Evolutionary conservation across 2,888 invertebrate species (phyloP), one percentile per base, ranked within the genome.

Genomic region (Drosophila atroscutellata): DNA sequence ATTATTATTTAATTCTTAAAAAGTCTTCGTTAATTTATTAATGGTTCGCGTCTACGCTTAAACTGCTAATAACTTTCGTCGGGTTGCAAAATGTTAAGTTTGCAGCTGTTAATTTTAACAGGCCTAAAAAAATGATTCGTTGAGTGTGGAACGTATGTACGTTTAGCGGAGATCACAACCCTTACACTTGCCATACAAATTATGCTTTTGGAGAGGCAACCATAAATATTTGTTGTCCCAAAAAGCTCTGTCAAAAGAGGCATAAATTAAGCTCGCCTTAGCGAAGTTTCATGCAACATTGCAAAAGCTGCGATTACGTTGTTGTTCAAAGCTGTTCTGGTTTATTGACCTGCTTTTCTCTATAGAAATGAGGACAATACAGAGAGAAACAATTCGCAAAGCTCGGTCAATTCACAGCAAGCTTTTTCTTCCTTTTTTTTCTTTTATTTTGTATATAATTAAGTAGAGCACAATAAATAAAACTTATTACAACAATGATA

Each of bases 271-370:
- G 24, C 37, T 39, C 7, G 26, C 26, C 20, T 20, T 6, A 61
- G 49, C 20, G 1, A 6, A 39, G 50, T 20, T 52, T 18, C 20
- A 9, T 45, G 30, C 56, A 24, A 1, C 13, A n/a, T 5, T 1
- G 13, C 2, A 26, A 49, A 52, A 72, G 18, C 30, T 26, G 0
- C 9, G 2, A n/a, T 3, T 0, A 15, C 32, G 47, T 51, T 56
- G 59, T 30, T 28, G 13, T 13, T 24, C 24, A 13, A 24, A 15
- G 9, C 13, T 73, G 75, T 49, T 57, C 75, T 59, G 45, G 77
- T 79, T 79, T 79, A 60, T 77, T 77, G 75, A 79, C 77, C 77
- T 65, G 49, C 45, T 65, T 77, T 28, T 37, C n/a, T 26, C 13
- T 4, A 26, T 24, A 0, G 26, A 6, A 54, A 36, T 6, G 11